Base-by-base conservation (phyloP, 2,888 invertebrate species). In the Dryocosmus kuriphilus region DNA sequence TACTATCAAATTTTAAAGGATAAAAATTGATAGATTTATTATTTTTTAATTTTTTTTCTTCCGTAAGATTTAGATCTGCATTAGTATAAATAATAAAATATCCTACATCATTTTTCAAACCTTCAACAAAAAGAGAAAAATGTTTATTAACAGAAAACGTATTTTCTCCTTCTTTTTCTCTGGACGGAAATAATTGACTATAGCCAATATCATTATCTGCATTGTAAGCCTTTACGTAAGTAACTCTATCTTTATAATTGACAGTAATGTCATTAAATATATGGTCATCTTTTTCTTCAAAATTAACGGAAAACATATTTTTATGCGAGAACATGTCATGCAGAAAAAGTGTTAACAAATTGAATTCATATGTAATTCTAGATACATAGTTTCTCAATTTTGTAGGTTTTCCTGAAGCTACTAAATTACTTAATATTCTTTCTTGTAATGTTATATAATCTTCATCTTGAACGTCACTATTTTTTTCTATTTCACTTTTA, bases 401-500 rank as follows among this genome's bases (percentile, higher is more conserved):
- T 32, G 75, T 81, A 82, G 82, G 14, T 3, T 22, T 38, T n/a
- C 77, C 76, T 82, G 80, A 63, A 79, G 77, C 77, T 82, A 79
- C 76, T 77, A 86, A 80, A 81, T 80, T 80, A 79, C 65, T 8
- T 73, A 85, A 82, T 74, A 84, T n/a, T n/a, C n/a, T n/a, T n/a
- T n/a, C n/a, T n/a, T n/a, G n/a, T n/a, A n/a, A n/a, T n/a, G n/a
- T n/a, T 51, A 82, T 82, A 80, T 86, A 87, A 84, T n/a, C n/a
- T n/a, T 82, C 75, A 8, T 78, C 35, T 71, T 80, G 19, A 80
- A 82, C 67, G 76, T 11, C 7, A 22, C 14, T 38, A n/a, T 14
- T 22, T 38, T 82, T 85, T n/a, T n/a, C n/a, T 77, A 85, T 84
- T 83, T 85, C 86, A 78, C 67, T 83, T 81, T 82, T 87, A 81